Evolutionary conservation across 1,140 invertebrate genomes (phyloP).

Genomic region (Drosophila equinoxialis): DNA sequence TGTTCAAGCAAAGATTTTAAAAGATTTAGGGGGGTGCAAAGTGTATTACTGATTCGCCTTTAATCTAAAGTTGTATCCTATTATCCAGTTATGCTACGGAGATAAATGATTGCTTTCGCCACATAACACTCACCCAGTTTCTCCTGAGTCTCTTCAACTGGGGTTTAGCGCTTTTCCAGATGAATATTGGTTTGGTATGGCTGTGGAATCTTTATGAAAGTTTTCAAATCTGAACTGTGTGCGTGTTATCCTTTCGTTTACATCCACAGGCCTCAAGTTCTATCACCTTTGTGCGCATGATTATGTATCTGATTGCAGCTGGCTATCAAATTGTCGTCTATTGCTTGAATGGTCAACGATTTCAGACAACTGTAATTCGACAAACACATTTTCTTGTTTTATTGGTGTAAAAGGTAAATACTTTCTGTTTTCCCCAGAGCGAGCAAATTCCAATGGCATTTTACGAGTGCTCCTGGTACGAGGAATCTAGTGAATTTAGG

Average conservation of each 20-base stretch:
- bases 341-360: constrained; percentile 73
- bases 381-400: constrained; percentile 3
- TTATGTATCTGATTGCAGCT: constrained; percentile 63
- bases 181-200: constrained; percentile 66
- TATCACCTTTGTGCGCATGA: constrained; percentile 60
- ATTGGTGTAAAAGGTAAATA: constrained; percentile 13
- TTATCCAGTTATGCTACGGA: constrained; percentile 48
- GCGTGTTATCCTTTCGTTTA: neutral
- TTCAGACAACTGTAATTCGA: constrained; percentile 58
- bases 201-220: neutral
- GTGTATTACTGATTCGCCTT: neutral
- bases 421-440: constrained; percentile 45
- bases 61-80: neutral
- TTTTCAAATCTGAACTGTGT: too few species aligned
- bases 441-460: constrained; percentile 64
- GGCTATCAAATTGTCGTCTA: constrained; percentile 75
- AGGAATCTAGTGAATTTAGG: constrained; percentile 64
- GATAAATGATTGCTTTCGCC: constrained; percentile 59
- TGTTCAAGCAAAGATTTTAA: too few species aligned
- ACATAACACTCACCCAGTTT: constrained; percentile 70
- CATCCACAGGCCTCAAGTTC: constrained; percentile 44
- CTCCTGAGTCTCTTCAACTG: constrained; percentile 62
- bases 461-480: constrained; percentile 66
- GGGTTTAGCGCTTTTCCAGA: constrained; percentile 71
- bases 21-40: too few species aligned